phyloP scores from a whole-genome alignment of 2,888 invertebrate species.

The Exocentrus adspersus region DNA sequence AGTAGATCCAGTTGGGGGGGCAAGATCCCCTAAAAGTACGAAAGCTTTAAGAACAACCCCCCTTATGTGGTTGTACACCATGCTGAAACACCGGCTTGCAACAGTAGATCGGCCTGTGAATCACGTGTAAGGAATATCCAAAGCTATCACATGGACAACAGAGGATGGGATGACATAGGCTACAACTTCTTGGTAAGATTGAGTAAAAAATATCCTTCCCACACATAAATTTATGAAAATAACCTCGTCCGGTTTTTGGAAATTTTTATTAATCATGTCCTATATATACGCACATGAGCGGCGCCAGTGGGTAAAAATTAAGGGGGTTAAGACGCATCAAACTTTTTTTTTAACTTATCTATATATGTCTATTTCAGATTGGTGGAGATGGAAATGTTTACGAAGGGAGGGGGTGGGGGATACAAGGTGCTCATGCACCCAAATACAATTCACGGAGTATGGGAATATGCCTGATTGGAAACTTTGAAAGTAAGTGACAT shows the following conservation, averaged over 20 bases:
- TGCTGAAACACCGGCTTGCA: constrained; percentile 58
- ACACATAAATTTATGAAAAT: no score
- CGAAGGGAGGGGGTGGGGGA: constrained; percentile 74
- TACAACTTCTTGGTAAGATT: constrained; percentile 58
- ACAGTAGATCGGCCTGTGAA: constrained; percentile 57
- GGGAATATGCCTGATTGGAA: constrained; percentile 73
- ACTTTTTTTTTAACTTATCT: no score
- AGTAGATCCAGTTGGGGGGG: constrained; percentile 57
- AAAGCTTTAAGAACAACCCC: constrained; percentile 46
- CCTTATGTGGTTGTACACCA: constrained; percentile 63
- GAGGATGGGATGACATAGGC: constrained; percentile 55
- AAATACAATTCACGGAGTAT: constrained; percentile 71
- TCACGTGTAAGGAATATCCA: constrained; percentile 60
- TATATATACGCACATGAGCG: no score
- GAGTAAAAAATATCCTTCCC: no score
- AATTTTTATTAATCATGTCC: no score
- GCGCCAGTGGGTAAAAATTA: no score
- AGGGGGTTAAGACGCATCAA: no score
- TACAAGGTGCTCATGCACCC: constrained; percentile 69
- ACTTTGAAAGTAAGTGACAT: constrained; percentile 63
- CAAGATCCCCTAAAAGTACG: constrained; percentile 49
- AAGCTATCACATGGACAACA: constrained; percentile 52
- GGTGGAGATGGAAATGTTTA: constrained; percentile 74
- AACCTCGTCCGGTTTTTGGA: no score
- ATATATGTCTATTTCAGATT: constrained; percentile 64